These are phyloP conservation scores for Diceros bicornis DNA, from an alignment of 2,797 vertebrate genomes.

Conservation along the genomic window DNA sequence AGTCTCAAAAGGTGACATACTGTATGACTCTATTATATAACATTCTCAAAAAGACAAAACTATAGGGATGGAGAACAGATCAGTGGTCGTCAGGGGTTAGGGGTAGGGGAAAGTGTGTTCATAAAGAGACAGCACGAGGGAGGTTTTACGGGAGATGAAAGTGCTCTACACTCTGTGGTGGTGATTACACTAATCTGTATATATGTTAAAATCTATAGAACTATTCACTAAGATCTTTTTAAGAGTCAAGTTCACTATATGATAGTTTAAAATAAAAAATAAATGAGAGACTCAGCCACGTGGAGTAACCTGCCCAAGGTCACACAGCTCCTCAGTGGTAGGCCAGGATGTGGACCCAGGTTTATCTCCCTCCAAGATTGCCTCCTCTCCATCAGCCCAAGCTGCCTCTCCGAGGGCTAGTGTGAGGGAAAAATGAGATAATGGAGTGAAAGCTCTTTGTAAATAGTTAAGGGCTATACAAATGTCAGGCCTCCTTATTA, in stretches of 20 bases:
- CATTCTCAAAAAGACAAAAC: neutral
- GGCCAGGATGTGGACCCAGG: neutral
- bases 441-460: neutral
- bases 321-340: neutral
- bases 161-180: neutral
- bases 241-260: neutral
- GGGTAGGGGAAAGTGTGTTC: neutral
- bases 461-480: conserved; percentile 4
- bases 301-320: neutral
- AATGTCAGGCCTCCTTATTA: conserved; percentile 37
- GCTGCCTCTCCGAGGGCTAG: neutral
- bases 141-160: neutral
- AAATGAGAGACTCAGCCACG: neutral
- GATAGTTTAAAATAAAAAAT: neutral
- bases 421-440: neutral
- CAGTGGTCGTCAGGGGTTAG: neutral
- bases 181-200: neutral
- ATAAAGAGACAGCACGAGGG: neutral
- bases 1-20: neutral
- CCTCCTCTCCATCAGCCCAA: rapidly evolving
- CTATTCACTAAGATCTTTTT: neutral
- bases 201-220: neutral
- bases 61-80: neutral
- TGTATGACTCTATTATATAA: neutral
- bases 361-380: neutral